Evolutionary conservation across 2,113 vertebrate genomes (phyloP).

Genomic region (Martes martes): DNA sequence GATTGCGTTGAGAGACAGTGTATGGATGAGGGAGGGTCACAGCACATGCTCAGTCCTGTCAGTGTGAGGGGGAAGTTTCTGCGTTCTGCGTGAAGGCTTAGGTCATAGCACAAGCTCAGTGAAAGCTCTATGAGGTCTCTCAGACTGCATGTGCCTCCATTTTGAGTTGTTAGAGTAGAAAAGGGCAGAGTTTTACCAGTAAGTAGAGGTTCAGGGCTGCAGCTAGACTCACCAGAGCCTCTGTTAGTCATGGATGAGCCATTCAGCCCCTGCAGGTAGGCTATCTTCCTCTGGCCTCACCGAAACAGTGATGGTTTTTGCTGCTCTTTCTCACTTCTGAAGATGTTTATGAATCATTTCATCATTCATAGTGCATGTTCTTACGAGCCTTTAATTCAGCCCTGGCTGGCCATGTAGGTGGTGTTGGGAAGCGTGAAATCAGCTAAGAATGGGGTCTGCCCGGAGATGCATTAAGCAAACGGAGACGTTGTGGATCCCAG

Average conservation of each 20-base stretch:
- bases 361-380: slow-evolving; percentile 72
- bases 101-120: slow-evolving; percentile 99
- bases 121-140: slow-evolving; percentile 86
- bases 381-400: slow-evolving; percentile 39
- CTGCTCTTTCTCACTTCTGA: slow-evolving; percentile 69
- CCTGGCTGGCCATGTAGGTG: slow-evolving; percentile 35
- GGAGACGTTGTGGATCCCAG: background rate
- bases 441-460: slow-evolving; percentile 28
- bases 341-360: slow-evolving; percentile 69
- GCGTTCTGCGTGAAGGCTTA: slow-evolving; percentile 94
- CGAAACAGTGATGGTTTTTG: slow-evolving; percentile 57
- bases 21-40: slow-evolving; percentile 89
- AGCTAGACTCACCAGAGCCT: slow-evolving; percentile 81
- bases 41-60: slow-evolving; percentile 98
- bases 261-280: slow-evolving; percentile 97
- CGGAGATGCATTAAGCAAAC: slow-evolving; percentile 40
- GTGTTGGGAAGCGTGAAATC: slow-evolving; percentile 9
- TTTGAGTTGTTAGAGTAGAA: slow-evolving; percentile 93
- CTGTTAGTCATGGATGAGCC: slow-evolving; percentile 95
- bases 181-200: slow-evolving; percentile 82
- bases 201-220: slow-evolving; percentile 67
- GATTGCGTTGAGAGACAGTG: slow-evolving; percentile 80
- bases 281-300: slow-evolving; percentile 80
- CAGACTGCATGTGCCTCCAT: slow-evolving; percentile 96
- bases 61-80: slow-evolving; percentile 90